Evolutionary conservation across 1,140 invertebrate species (phyloP).

Genomic region (Carcinoscorpius rotundicauda): DNA sequence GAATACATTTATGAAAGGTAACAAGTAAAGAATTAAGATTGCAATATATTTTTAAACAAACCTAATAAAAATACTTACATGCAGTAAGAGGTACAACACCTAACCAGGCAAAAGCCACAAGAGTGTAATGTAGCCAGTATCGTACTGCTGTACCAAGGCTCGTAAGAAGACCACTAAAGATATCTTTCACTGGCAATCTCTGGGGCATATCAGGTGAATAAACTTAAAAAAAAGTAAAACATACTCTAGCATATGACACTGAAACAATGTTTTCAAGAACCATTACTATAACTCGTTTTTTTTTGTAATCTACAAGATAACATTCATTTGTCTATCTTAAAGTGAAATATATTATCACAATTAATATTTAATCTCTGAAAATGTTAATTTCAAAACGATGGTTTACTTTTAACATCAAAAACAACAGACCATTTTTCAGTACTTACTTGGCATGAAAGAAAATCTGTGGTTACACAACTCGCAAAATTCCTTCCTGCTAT

Average conservation of each 20-base stretch:
- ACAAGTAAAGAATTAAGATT: not conserved
- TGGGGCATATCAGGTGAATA: conserved; percentile 99
- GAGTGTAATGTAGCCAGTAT: conserved; percentile 92
- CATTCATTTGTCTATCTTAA: not conserved
- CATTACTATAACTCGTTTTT: not conserved
- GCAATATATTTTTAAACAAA: conserved; percentile 4
- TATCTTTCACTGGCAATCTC: conserved; percentile 77
- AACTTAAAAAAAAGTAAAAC: conserved; percentile 37
- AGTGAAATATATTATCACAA: not conserved
- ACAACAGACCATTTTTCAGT: not conserved
- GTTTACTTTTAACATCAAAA: no score
- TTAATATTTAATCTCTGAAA: not conserved
- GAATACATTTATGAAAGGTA: no score
- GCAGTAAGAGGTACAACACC: conserved; percentile 93
- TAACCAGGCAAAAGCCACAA: conserved; percentile 94
- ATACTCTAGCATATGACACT: no score
- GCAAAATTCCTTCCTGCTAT: conserved; percentile 96
- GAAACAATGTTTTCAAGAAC: no score
- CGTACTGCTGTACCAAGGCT: conserved; percentile 82
- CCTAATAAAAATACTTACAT: conserved; percentile 41
- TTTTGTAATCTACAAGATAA: not conserved
- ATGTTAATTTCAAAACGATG: no score
- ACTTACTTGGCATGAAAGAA: conserved; percentile 84
- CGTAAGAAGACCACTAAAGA: conserved; percentile 71
- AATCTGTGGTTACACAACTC: conserved; percentile 96